phyloP scores from a whole-genome alignment of 2,797 vertebrate genomes.

The Champsocephalus gunnari region DNA sequence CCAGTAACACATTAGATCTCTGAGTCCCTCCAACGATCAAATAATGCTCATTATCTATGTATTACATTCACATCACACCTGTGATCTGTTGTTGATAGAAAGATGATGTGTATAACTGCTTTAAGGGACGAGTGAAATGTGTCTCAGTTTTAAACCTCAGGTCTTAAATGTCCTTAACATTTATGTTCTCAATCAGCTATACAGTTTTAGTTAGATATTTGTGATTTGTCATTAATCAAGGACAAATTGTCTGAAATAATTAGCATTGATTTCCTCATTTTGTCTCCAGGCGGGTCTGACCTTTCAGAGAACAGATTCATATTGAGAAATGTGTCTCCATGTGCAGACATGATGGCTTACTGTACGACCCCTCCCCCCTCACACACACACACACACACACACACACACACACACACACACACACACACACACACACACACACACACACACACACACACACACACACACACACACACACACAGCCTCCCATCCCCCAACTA shows the following conservation, averaged over 20 bases:
- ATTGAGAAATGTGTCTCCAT: slow-evolving; percentile 23
- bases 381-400: background rate
- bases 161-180: no score
- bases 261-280: slow-evolving; percentile 20
- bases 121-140: no score
- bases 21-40: no score
- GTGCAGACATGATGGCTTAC: slow-evolving; percentile 43
- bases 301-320: slow-evolving; percentile 27
- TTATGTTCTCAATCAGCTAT: no score
- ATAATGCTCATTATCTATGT: no score
- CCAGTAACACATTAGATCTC: no score
- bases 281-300: background rate
- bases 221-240: background rate
- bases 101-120: no score
- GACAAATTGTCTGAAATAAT: background rate
- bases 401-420: background rate
- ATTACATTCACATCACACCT: no score
- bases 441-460: slow-evolving; percentile 20
- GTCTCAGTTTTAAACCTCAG: no score
- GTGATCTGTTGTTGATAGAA: no score
- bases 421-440: slow-evolving; percentile 4
- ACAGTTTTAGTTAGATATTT: no score
- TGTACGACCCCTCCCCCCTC: slow-evolving; percentile 36
- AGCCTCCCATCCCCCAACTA: slow-evolving; percentile 58
- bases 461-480: slow-evolving; percentile 17